These are phyloP conservation scores for Andrena trimmerana DNA, from an alignment of 2,888 invertebrate species.

Conservation along the genomic window DNA sequence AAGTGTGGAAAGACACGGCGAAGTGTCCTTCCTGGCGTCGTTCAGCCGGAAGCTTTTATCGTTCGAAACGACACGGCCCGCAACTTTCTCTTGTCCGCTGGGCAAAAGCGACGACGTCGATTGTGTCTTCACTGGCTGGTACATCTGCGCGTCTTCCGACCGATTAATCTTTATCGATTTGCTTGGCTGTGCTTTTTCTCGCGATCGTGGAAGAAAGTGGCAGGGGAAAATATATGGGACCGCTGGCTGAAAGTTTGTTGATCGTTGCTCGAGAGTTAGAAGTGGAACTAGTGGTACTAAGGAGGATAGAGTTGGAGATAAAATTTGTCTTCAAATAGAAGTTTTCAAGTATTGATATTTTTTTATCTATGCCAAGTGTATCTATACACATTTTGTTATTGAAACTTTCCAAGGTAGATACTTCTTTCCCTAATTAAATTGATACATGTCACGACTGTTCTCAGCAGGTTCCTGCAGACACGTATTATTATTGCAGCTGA, in stretches of 20 bases:
- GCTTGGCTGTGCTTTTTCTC: not conserved
- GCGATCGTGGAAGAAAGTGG: slow-evolving; percentile 12
- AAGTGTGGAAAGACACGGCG: slow-evolving; percentile 59
- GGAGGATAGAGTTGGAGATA: not conserved
- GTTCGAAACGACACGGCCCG: slow-evolving; percentile 60
- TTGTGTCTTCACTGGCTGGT: slow-evolving; percentile 51
- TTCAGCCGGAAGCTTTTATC: slow-evolving; percentile 71
- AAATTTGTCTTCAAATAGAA: too few relatives aligned
- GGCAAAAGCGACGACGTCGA: slow-evolving; percentile 51
- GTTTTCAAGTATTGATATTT: too few relatives aligned
- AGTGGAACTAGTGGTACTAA: not conserved
- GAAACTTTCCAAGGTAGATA: too few relatives aligned
- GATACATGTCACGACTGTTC: too few relatives aligned
- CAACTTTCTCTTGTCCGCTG: slow-evolving; percentile 66
- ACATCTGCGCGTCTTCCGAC: slow-evolving; percentile 41
- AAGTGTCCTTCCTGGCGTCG: slow-evolving; percentile 54
- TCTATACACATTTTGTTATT: too few relatives aligned
- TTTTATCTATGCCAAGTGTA: too few relatives aligned
- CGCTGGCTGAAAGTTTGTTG: not conserved
- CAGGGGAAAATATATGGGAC: not conserved
- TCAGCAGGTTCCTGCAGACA: too few relatives aligned
- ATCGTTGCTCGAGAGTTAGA: not conserved
- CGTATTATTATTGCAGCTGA: too few relatives aligned
- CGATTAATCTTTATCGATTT: slow-evolving; percentile 66
- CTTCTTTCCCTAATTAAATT: too few relatives aligned